phyloP scores from a whole-genome alignment of 2,888 invertebrate genomes.

The Cantharis lateralis region DNA sequence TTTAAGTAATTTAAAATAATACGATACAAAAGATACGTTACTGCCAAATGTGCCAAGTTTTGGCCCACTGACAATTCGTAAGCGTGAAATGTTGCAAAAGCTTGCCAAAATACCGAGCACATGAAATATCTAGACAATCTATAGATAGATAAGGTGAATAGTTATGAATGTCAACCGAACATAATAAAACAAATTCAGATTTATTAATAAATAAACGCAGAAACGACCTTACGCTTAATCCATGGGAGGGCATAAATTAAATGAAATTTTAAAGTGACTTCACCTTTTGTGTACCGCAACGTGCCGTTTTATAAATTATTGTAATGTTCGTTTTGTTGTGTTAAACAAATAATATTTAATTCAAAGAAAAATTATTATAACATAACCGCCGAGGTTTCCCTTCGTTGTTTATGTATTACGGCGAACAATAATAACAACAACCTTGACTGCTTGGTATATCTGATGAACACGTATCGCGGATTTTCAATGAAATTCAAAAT shows the following conservation, averaged over 20 bases:
- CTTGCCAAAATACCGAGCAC: conserved; percentile 30
- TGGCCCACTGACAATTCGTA: conserved; percentile 41
- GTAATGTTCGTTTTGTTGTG: neutral
- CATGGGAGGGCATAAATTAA: neutral
- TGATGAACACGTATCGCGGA: neutral
- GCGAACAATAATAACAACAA: neutral
- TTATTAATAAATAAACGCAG: neutral
- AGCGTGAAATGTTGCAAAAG: conserved; percentile 20
- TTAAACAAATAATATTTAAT: neutral
- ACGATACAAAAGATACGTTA: conserved; percentile 11
- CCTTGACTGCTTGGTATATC: neutral
- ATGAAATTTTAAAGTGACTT: neutral
- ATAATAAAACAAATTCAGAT: neutral
- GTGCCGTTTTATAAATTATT: neutral
- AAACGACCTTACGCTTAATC: neutral
- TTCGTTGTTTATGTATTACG: neutral
- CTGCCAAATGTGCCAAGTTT: conserved; percentile 44
- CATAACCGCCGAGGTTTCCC: neutral
- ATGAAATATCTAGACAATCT: conserved; percentile 29
- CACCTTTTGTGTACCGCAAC: neutral
- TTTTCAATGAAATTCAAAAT: neutral
- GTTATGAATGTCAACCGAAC: conserved; percentile 1
- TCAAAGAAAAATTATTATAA: neutral
- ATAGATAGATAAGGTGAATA: conserved; percentile 29
- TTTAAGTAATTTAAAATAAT: neutral